Percentiles rank a stretch among this genome's conserved stretches.
phyloP scores from a whole-genome alignment of 2,113 vertebrate species.

The Percopsis transmontana region DNA sequence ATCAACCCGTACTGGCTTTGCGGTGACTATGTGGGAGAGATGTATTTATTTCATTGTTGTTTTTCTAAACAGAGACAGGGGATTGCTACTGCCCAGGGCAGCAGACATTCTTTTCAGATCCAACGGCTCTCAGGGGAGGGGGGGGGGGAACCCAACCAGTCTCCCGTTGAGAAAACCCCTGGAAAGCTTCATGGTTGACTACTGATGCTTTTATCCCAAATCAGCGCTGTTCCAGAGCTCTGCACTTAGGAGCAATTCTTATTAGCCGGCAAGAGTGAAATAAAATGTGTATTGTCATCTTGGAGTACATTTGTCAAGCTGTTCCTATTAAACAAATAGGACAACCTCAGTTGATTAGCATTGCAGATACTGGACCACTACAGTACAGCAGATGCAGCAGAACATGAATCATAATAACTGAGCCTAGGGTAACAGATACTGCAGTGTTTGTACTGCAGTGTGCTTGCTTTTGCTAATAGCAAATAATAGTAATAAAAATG shows the following conservation, averaged over 20 bases:
- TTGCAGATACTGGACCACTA: not conserved
- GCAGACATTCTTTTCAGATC: conserved; percentile 31
- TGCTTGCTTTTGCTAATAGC: too few species aligned
- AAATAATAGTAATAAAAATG: too few species aligned
- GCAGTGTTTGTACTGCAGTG: too few species aligned
- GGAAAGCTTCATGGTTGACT: conserved; percentile 16
- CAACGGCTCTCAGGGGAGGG: conserved; percentile 16
- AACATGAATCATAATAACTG: conserved; percentile 4
- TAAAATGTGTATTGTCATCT: not conserved
- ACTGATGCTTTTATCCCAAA: conserved; percentile 17
- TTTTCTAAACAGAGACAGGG: conserved; percentile 1
- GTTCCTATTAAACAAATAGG: conserved; percentile 9
- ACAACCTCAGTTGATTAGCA: not conserved
- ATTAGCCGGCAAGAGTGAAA: not conserved
- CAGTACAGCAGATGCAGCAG: not conserved
- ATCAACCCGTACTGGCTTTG: conserved; percentile 7
- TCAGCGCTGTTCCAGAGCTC: not conserved
- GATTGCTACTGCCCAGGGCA: conserved; percentile 32
- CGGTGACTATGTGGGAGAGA: conserved; percentile 26
- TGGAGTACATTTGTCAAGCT: not conserved
- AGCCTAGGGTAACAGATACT: too few species aligned
- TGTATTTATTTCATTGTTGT: conserved; percentile 3
- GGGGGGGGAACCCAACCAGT: conserved; percentile 24
- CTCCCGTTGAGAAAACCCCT: too few species aligned
- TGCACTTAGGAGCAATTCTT: not conserved